These are phyloP conservation scores for Laupala kohalensis DNA, from an alignment of 1,140 invertebrate species.

Conservation along the genomic window DNA sequence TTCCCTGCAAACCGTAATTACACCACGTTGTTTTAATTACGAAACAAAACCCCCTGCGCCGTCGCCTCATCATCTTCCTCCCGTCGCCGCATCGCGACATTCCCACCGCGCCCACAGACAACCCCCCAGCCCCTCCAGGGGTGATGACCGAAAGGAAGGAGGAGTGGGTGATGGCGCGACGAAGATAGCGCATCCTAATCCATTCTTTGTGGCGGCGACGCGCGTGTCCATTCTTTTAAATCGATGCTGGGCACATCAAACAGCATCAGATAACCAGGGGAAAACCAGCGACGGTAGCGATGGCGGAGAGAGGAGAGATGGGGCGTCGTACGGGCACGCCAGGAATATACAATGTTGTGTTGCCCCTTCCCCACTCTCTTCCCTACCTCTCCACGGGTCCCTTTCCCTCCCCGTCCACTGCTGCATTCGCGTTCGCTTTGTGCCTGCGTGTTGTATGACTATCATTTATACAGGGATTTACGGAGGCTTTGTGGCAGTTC, in stretches of 20 bases:
- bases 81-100: no score
- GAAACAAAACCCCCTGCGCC: conserved; percentile 1
- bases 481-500: conserved; percentile 4
- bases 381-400: no score
- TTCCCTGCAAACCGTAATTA: no score
- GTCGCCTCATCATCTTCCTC: no score
- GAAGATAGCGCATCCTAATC: conserved; percentile 1
- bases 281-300: neutral
- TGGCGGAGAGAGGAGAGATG: neutral
- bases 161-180: no score
- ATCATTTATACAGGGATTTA: conserved; percentile 8
- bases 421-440: neutral
- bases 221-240: conserved; percentile 5
- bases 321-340: neutral
- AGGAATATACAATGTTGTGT: no score
- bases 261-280: conserved; percentile 2
- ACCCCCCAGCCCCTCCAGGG: no score
- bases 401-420: no score
- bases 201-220: conserved; percentile 5
- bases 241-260: conserved; percentile 4
- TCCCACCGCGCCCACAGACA: no score
- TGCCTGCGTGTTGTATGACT: conserved; percentile 3
- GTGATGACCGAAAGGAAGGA: no score
- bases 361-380: no score
- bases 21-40: conserved; percentile 8